phyloP scores from a whole-genome alignment of 2,797 vertebrate genomes.

The Danio choprae region DNA sequence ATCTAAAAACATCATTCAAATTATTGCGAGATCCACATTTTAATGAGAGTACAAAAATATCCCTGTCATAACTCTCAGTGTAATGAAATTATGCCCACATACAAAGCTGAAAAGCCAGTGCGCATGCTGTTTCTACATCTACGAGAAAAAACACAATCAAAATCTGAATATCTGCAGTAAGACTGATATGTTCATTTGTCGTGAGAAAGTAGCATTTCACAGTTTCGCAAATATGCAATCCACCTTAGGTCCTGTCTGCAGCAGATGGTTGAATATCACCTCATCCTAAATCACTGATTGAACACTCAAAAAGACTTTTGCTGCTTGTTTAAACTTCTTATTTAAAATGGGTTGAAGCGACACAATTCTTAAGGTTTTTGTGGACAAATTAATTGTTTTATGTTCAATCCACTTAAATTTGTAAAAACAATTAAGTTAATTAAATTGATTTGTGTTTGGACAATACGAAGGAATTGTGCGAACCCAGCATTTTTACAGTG shows the following conservation, averaged over 20 bases:
- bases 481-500: no score
- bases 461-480: no score
- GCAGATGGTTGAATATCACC: slow-evolving; percentile 43
- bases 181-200: slow-evolving; percentile 3
- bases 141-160: not conserved
- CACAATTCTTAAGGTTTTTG: no score
- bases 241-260: slow-evolving; percentile 36
- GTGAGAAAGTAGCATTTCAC: slow-evolving; percentile 41
- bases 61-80: not conserved
- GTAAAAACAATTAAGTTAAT: no score
- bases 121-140: not conserved
- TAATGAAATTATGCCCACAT: not conserved
- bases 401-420: no score
- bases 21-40: slow-evolving; percentile 1
- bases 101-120: not conserved
- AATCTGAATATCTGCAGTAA: not conserved
- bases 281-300: slow-evolving; percentile 13
- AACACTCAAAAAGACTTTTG: no score
- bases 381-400: no score
- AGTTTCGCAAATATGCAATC: slow-evolving; percentile 6
- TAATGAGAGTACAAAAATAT: slow-evolving; percentile 12
- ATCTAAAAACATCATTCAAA: not conserved
- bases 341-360: no score
- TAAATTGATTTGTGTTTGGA: no score
- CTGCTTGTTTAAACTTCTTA: no score